These are phyloP conservation scores for Cinclus mexicanus DNA, from an alignment of 2,113 vertebrate species.

Conservation along the genomic window DNA sequence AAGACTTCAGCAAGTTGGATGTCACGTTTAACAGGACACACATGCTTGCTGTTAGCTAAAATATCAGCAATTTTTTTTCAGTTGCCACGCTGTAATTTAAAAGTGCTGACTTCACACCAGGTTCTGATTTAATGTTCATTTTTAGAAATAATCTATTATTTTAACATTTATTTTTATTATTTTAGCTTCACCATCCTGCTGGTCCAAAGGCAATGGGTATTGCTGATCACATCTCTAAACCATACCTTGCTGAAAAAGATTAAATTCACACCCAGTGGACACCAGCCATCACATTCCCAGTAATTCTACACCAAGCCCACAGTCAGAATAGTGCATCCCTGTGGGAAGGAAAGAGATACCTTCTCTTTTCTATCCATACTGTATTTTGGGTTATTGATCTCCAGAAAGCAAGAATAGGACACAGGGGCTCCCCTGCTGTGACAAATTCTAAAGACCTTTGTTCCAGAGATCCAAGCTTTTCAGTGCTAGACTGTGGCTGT, in stretches of 20 bases:
- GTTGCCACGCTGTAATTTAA: not conserved
- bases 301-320: accelerated
- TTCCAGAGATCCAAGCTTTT: not conserved
- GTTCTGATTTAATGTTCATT: not conserved
- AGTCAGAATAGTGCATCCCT: not conserved
- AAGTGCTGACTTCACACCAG: not conserved
- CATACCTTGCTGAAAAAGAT: not conserved
- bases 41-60: not conserved
- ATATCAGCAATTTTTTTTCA: not conserved
- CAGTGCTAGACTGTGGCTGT: not conserved
- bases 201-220: not conserved
- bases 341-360: accelerated
- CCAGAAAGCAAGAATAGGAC: not conserved
- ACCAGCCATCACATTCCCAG: not conserved
- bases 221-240: not conserved
- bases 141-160: not conserved
- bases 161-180: too few species aligned
- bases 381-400: not conserved
- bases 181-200: not conserved
- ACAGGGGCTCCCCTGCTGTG: not conserved
- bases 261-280: not conserved
- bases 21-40: not conserved
- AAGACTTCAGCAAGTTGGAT: not conserved
- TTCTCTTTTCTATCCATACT: not conserved
- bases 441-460: not conserved